Percentiles rank a stretch among this genome's conserved stretches.
Conservation (phyloP, 2,888 invertebrate species). For the Liposcelis brunnea region DNA sequence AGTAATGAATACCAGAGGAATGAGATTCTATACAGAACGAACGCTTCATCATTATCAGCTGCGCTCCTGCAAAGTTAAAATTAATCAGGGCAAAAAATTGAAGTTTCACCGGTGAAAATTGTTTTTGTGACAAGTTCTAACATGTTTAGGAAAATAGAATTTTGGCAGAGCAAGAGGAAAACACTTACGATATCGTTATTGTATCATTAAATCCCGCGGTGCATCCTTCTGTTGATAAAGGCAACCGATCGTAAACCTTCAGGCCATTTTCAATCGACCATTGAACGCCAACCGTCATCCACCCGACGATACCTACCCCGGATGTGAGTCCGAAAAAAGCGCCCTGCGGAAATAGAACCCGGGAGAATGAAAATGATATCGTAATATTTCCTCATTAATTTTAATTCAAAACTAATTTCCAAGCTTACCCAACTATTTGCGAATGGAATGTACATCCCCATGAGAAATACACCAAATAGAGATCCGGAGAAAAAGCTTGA, state of each 20-base stretch:
- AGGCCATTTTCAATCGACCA: conserved; percentile 18
- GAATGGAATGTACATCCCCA: conserved; percentile 29
- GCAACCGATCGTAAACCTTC: conserved; percentile 16
- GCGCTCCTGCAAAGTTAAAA: not conserved
- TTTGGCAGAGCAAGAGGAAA: too few species aligned
- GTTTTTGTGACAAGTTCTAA: too few species aligned
- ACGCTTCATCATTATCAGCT: conserved; percentile 15
- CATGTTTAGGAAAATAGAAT: too few species aligned
- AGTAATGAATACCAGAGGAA: conserved; percentile 24
- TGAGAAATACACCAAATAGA: conserved; percentile 28
- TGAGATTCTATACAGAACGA: conserved; percentile 21
- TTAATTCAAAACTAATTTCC: not conserved
- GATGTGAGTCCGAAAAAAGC: conserved; percentile 20
- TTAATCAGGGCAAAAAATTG: not conserved
- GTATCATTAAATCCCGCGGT: conserved; percentile 8
- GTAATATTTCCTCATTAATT: not conserved
- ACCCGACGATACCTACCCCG: conserved; percentile 20
- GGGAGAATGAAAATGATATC: too few species aligned
- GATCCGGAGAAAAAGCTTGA: conserved; percentile 29
- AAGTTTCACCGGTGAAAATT: too few species aligned
- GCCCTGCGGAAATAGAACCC: too few species aligned
- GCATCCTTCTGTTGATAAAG: conserved; percentile 14
- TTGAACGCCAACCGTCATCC: conserved; percentile 21
- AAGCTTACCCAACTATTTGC: conserved; percentile 24
- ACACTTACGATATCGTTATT: too few species aligned